phyloP scores from a whole-genome alignment of 2,888 invertebrate species.

The Clusia tigrina region DNA sequence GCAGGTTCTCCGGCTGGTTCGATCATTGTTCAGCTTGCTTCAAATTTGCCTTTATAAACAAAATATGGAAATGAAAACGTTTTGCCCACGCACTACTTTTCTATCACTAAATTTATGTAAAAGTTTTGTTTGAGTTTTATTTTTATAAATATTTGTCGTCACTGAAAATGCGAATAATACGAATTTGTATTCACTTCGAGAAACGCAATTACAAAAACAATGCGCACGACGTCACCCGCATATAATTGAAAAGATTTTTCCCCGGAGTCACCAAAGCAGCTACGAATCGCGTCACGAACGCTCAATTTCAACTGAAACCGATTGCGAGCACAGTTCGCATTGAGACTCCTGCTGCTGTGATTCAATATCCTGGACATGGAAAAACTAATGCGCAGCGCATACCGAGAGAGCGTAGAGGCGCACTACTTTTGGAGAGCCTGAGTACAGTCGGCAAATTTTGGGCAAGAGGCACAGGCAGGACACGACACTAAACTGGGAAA shows the following conservation, averaged over 20 bases:
- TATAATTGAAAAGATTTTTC: too few relatives aligned
- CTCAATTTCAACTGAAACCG: constrained; percentile 27
- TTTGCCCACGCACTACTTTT: too few relatives aligned
- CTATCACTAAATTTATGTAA: constrained; percentile 38
- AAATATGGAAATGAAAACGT: too few relatives aligned
- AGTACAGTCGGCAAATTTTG: neutral
- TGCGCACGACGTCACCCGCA: constrained; percentile 22
- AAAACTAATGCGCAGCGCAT: constrained; percentile 21
- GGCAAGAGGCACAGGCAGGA: too few relatives aligned
- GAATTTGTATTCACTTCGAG: neutral
- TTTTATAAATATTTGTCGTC: constrained; percentile 20
- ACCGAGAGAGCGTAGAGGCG: constrained; percentile 13
- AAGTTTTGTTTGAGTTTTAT: constrained; percentile 20
- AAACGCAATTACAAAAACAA: constrained; percentile 29
- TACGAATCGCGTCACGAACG: constrained; percentile 26
- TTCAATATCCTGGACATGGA: neutral
- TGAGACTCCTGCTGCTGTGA: constrained; percentile 12
- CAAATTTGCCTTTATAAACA: constrained; percentile 6
- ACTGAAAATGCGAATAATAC: too few relatives aligned
- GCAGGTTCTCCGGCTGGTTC: constrained; percentile 47
- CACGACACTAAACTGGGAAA: too few relatives aligned
- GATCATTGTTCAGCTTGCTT: neutral
- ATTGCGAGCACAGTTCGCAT: constrained; percentile 10
- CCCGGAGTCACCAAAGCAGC: neutral
- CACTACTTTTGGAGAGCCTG: neutral